phyloP scores from a whole-genome alignment of 1,140 invertebrate genomes.

The Oppia nitens region DNA sequence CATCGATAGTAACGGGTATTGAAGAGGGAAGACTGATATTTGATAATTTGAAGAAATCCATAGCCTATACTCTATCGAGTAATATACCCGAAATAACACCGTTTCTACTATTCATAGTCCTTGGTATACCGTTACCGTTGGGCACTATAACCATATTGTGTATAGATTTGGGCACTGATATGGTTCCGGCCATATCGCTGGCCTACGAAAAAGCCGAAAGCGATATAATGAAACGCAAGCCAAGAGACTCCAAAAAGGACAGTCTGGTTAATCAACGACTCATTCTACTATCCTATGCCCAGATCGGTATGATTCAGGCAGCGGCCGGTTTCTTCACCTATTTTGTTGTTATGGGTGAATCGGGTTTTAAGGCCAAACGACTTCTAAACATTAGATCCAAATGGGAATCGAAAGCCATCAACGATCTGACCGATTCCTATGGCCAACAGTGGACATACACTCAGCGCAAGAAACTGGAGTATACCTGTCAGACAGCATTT shows the following conservation, averaged over 20 bases:
- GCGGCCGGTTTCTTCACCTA: constrained; percentile 40
- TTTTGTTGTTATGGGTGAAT: constrained; percentile 36
- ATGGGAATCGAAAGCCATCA: constrained; percentile 32
- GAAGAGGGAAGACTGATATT: constrained; percentile 95
- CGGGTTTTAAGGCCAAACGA: constrained; percentile 31
- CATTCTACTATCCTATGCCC: constrained; percentile 28
- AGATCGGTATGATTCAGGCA: no score
- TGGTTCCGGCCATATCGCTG: constrained; percentile 87
- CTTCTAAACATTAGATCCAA: constrained; percentile 29
- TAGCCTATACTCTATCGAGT: constrained; percentile 94
- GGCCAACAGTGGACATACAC: constrained; percentile 55
- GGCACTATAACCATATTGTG: constrained; percentile 97
- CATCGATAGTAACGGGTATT: constrained; percentile 96
- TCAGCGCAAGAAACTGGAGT: constrained; percentile 84
- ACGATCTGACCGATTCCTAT: constrained; percentile 35
- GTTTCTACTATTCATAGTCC: constrained; percentile 91
- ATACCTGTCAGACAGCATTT: constrained; percentile 95
- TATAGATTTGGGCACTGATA: constrained; percentile 99
- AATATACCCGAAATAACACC: constrained; percentile 99
- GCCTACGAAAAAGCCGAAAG: constrained; percentile 89
- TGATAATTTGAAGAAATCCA: constrained; percentile 98
- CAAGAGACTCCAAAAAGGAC: constrained; percentile 79
- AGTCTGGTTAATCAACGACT: constrained; percentile 80
- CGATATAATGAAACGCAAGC: constrained; percentile 92
- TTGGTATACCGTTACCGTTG: constrained; percentile 87